Conservation (phyloP, 2,113 vertebrate species). For the Pipra filicauda region DNA sequence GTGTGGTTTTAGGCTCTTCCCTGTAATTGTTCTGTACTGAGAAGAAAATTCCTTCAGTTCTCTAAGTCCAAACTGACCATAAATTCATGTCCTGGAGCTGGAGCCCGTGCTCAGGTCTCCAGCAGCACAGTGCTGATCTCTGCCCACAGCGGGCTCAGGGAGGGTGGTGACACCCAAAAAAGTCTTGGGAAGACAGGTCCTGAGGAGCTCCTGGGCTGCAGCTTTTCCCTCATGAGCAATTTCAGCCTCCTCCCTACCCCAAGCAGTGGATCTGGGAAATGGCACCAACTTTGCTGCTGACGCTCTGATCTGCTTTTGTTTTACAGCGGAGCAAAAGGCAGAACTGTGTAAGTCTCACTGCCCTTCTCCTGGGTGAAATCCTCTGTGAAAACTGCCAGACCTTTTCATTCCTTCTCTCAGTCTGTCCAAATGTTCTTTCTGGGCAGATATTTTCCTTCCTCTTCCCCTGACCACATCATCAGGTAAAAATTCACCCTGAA, state of each 20-base stretch:
- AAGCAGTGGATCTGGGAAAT: not conserved
- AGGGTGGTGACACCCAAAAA: not conserved
- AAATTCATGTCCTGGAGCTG: not conserved
- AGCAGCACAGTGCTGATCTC: not conserved
- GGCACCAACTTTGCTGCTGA: accelerated
- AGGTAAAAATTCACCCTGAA: not conserved
- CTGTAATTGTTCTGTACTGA: not conserved
- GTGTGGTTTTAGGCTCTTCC: not conserved
- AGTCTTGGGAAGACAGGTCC: not conserved
- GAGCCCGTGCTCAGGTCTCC: not conserved
- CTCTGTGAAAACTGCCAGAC: not conserved
- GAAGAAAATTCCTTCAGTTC: not conserved
- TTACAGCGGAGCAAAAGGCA: accelerated
- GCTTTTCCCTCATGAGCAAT: not conserved
- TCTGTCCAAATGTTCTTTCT: not conserved
- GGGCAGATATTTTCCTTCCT: not conserved
- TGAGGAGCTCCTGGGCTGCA: not conserved
- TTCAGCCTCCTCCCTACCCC: not conserved
- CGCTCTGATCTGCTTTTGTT: not conserved
- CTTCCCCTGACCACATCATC: too few relatives aligned
- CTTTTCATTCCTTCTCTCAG: not conserved
- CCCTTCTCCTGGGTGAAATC: not conserved
- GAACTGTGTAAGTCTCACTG: not conserved
- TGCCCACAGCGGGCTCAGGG: not conserved
- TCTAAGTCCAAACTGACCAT: not conserved